Base-by-base conservation (phyloP, 1,140 invertebrate species). In the Drosophila melanogaster region DNA sequence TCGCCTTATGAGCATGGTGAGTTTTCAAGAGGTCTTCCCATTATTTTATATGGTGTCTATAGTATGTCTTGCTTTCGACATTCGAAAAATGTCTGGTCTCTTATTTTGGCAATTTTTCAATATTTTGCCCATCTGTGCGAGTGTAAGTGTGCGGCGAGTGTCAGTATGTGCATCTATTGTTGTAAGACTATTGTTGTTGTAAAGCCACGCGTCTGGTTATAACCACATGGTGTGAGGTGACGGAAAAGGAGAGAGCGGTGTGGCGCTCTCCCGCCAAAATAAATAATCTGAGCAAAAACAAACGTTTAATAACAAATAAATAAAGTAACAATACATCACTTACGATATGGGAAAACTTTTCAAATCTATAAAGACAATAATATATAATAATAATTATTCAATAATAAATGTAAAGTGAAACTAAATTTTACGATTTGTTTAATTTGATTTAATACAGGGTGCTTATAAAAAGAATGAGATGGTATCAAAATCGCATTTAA, bases 1-100 rank as follows among this genome's bases (percentile, higher is more conserved):
- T 99, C 98, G 2, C 98, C 98, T 0, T 99, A 98, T 92, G 98
- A 99, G 92, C 98, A 99, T 93, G 98, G 98, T 98, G 94, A 94
- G 92, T 92, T 50, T 19, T n/a, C 10, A 6, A 41, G n/a, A 41
- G n/a, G 11, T 19, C 19, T 33, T 33, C 17, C 1, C 10, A 58
- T 64, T 40, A 22, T 22, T 2, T 22, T 51, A 55, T 57, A 41
- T 22, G 14, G 15, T 40, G 17, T 56, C 38, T 44, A 50, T 49
- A 43, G 0, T 53, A 54, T 38, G 14, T 24, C 26, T 19, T 19
- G 22, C n/a, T 49, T 0, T n/a, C 35, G 24, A 38, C 26, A 56
- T 30, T 43, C 47, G 66, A 41, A 51, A 70, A 70, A 70, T 17
- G 35, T 46, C 33, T 47, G 33, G 22, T 61, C 10, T 50, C 30